Conservation (phyloP, 1,140 invertebrate genomes). For the Rhizoglyphus robini region DNA sequence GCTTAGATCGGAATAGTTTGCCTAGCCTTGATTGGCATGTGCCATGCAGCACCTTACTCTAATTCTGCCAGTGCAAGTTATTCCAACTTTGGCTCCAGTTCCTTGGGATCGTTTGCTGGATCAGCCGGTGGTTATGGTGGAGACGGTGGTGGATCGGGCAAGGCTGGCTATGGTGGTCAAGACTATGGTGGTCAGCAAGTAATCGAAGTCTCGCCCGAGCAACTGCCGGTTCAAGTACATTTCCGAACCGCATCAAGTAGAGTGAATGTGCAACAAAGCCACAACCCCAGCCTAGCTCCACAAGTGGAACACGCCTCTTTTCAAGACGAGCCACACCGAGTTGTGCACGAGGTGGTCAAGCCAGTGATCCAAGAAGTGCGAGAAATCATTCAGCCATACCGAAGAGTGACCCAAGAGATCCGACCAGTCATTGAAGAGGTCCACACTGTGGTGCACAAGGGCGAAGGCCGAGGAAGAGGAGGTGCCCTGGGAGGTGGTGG, state of each 20-base stretch:
- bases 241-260: constrained; percentile 20
- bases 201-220: constrained; percentile 16
- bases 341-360: constrained; percentile 11
- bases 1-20: background rate
- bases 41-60: background rate
- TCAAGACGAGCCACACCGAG: background rate
- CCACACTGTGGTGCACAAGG: constrained; percentile 17
- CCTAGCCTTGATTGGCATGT: background rate
- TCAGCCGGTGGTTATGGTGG: background rate
- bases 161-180: background rate
- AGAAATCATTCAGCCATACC: constrained; percentile 17
- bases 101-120: background rate
- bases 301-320: constrained; percentile 17
- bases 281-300: background rate
- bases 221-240: constrained; percentile 18
- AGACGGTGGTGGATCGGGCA: background rate
- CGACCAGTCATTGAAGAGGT: constrained; percentile 20
- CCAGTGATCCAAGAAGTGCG: constrained; percentile 19
- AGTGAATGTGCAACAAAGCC: constrained; percentile 20
- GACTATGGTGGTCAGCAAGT: background rate
- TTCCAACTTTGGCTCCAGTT: background rate
- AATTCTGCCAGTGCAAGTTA: background rate
- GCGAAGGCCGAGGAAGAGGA: constrained; percentile 5
- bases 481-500: background rate
- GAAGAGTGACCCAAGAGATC: constrained; percentile 15